Base-by-base conservation (phyloP, 2,797 vertebrate species). In the Coregonus ussuriensis region DNA sequence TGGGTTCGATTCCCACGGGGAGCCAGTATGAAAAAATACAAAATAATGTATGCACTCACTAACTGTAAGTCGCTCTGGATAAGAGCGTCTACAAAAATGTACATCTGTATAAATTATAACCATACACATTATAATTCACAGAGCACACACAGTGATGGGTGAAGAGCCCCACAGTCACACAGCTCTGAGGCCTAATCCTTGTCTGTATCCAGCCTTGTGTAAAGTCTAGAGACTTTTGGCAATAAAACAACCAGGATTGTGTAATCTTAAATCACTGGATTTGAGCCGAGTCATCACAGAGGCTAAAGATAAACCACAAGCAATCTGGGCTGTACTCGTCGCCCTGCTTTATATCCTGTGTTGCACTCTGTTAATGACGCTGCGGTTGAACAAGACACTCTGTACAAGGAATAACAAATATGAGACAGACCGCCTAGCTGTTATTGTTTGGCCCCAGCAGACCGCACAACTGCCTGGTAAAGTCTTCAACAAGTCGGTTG, bases 251-350 rank as follows among this genome's bases (percentile, higher is more conserved):
- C 66, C 15, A 31, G 25, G 67, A 67, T 59, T 62, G 33, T 72
- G 70, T 71, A 52, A 77, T 84, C 81, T 81, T 85, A 82, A 84
- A 85, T 82, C 35, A 6, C 67, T 41, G 37, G 79, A 83, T 85
- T 80, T 76, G 33, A 72, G 37, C 31, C 11, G 41, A 77, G 65
- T 74, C 74, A 75, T 82, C 67, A 68, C 70, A n/a, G 1, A 52
- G 66, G 63, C 80, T 86, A 81, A 85, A 86, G 83, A 83, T 82
- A 84, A 74, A 70, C 79, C 21, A 1, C 9, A 6, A 66, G 59
- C 59, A 70, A 76, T 81, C 65, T 83, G 69, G 75, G 66, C 33
- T 35, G 29, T 14, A 35, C 66, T 33, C 15, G 4, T 18, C 33
- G 13, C 15, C 66, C 66, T 16, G 29, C 31, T 35, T 35, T 68